Percentiles rank a stretch among this genome's conserved stretches.
Conservation (phyloP, 2,113 vertebrate species). For the Parotia lawesii region DNA sequence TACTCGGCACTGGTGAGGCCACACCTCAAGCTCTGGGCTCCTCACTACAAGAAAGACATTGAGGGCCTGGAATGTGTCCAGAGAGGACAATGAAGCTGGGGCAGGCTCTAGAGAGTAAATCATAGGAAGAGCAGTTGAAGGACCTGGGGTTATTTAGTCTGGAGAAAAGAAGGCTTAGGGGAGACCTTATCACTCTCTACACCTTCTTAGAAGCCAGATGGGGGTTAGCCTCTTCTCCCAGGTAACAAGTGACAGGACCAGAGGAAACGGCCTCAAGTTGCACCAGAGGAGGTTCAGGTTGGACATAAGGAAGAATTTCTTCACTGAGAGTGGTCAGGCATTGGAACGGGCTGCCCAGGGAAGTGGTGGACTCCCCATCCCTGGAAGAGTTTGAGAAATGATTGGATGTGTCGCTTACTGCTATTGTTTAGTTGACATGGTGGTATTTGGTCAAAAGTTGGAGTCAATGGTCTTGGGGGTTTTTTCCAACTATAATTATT, state of each 20-base stretch:
- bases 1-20: neutral
- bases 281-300: neutral
- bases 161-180: neutral
- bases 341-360: neutral
- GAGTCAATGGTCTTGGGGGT: neutral
- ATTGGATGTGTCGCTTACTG: neutral
- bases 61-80: neutral
- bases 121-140: neutral
- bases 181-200: neutral
- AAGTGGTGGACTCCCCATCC: neutral
- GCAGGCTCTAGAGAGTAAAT: neutral
- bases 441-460: neutral
- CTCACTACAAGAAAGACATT: neutral
- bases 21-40: neutral
- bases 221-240: neutral
- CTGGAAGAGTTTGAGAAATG: neutral
- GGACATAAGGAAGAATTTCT: neutral
- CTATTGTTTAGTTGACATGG: neutral
- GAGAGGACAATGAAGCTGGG: neutral
- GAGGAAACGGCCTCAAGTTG: neutral
- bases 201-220: neutral
- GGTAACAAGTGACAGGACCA: neutral
- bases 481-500: neutral
- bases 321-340: neutral
- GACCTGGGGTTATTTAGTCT: neutral